Evolutionary conservation across 2,113 vertebrate species (phyloP).

Genomic region (Coryphaenoides rupestris): DNA sequence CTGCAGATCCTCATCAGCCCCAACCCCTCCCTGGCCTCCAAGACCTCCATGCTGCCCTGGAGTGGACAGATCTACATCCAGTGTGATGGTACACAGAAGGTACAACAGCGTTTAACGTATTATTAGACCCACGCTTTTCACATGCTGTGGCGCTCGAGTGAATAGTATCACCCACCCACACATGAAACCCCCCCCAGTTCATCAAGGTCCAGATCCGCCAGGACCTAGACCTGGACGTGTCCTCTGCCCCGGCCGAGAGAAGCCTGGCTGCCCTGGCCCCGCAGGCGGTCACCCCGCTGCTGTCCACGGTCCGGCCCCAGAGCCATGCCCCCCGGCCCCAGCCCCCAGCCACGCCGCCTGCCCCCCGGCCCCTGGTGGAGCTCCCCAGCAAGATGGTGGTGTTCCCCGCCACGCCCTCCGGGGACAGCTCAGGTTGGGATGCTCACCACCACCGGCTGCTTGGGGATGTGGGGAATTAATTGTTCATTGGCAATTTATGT

Average conservation of each 20-base stretch:
- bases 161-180: too few species aligned
- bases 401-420: conserved; percentile 79
- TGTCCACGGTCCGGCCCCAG: conserved; percentile 58
- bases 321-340: conserved; percentile 33
- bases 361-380: conserved; percentile 66
- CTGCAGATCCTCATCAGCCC: conserved; percentile 89
- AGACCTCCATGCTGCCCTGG: conserved; percentile 83
- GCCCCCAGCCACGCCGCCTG: conserved; percentile 17
- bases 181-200: conserved; percentile 56
- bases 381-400: conserved; percentile 79
- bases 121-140: not conserved
- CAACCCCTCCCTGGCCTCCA: conserved; percentile 83
- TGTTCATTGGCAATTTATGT: too few species aligned
- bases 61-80: conserved; percentile 85
- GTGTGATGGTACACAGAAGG: conserved; percentile 85
- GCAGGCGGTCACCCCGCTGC: conserved; percentile 64
- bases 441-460: not conserved
- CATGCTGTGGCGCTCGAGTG: too few species aligned
- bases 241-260: conserved; percentile 50
- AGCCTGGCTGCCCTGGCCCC: conserved; percentile 49
- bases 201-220: conserved; percentile 85
- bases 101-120: conserved; percentile 48
- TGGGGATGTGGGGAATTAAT: too few species aligned
- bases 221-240: conserved; percentile 60
- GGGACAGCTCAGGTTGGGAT: conserved; percentile 80